A percentile compares a stretch with the other conserved stretches of the same genome.
These are phyloP conservation scores for Aleiodes alternator DNA, from an alignment of 2,888 invertebrate genomes.

Conservation along the genomic window DNA sequence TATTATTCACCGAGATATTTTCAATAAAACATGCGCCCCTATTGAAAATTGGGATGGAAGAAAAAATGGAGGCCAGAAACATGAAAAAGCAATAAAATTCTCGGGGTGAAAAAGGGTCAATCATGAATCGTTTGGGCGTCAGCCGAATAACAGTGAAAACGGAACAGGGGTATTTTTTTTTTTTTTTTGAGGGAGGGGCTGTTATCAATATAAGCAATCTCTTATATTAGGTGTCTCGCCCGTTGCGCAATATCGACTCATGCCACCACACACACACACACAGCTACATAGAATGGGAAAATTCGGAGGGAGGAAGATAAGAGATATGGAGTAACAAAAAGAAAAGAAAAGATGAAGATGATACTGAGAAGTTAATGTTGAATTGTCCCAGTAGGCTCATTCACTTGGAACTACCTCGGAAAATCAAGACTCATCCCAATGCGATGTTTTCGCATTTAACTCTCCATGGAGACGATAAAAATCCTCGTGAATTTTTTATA, in stretches of 20 bases:
- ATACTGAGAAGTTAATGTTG: constrained; percentile 18
- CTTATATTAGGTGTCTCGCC: constrained; percentile 21
- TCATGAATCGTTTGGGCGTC: constrained; percentile 28
- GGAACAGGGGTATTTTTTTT: neutral
- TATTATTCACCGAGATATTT: too few species aligned
- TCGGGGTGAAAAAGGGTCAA: constrained; percentile 6
- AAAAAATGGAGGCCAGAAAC: too few species aligned
- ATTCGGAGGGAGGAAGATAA: neutral
- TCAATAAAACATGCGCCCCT: too few species aligned
- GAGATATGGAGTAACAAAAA: too few species aligned
- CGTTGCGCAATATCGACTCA: constrained; percentile 30
- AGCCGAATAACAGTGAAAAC: constrained; percentile 6
- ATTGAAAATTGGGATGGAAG: too few species aligned
- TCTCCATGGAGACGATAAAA: neutral
- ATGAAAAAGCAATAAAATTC: too few species aligned
- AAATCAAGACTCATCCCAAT: constrained; percentile 2
- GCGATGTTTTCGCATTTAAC: neutral
- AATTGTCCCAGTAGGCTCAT: constrained; percentile 23
- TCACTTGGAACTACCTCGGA: constrained; percentile 12
- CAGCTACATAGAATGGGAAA: constrained; percentile 10
- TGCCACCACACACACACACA: neutral
- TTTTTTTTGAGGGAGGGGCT: constrained; percentile 4
- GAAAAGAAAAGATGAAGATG: constrained; percentile 14
- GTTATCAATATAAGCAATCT: constrained; percentile 32
- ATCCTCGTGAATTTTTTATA: too few species aligned